A percentile compares a stretch with the other conserved stretches of the same genome.
Conservation (phyloP, 2,888 invertebrate genomes). For the Noctua janthina region DNA sequence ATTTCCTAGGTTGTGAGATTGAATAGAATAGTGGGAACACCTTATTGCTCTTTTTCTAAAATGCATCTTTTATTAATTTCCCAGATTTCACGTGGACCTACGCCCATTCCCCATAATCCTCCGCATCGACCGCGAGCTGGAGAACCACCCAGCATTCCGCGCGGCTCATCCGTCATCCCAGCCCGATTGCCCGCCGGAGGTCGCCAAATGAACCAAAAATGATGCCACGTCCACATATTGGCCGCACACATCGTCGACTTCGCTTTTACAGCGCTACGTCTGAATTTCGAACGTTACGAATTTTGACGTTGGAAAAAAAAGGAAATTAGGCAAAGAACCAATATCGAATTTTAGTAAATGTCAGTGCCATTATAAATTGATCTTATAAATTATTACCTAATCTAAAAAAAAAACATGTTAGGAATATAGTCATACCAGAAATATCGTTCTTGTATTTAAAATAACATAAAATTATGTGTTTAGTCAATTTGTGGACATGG, state of each 20-base stretch:
- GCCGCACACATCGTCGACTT: conserved; percentile 44
- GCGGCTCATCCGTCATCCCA: conserved; percentile 97
- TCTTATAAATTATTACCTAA: conserved; percentile 15
- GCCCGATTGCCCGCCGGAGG: conserved; percentile 98
- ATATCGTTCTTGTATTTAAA: conserved; percentile 23
- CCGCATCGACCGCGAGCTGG: conserved; percentile 96
- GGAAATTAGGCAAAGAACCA: conserved; percentile 21
- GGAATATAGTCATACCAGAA: conserved; percentile 1
- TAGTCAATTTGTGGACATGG: conserved; percentile 51
- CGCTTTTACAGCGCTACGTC: conserved; percentile 42
- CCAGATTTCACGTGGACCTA: conserved; percentile 97
- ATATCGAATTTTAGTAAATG: conserved; percentile 37
- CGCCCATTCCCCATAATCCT: conserved; percentile 97
- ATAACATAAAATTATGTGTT: conserved; percentile 17
- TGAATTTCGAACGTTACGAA: conserved; percentile 34
- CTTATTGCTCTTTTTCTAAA: not conserved
- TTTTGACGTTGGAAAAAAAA: not conserved
- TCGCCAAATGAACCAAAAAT: conserved; percentile 91
- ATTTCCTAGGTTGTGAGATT: not conserved
- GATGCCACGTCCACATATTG: conserved; percentile 56
- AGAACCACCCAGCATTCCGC: conserved; percentile 97
- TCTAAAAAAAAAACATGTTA: conserved; percentile 1
- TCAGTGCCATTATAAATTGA: conserved; percentile 46
- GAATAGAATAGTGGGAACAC: not conserved
- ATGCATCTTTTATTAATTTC: conserved; percentile 50